Base-by-base conservation (phyloP, 2,113 vertebrate genomes). In the Naja naja region DNA sequence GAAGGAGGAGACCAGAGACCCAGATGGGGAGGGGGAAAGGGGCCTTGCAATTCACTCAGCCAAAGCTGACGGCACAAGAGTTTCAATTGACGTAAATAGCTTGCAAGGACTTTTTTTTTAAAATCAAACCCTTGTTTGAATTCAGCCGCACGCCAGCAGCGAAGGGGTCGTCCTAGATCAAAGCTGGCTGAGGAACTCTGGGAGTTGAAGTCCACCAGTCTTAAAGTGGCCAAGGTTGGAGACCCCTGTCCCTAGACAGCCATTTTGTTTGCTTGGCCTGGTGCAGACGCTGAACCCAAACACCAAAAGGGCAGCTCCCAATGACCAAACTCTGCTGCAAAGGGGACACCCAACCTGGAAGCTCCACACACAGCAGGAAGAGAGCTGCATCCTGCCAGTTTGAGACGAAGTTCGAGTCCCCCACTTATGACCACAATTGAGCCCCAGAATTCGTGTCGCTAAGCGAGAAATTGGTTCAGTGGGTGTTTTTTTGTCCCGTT, bases 301-400 rank as follows among this genome's bases (percentile, higher is more conserved):
- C 95, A 95, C 94, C 94, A 94, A 90, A 9, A 49, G 94, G 96
- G 95, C 94, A 96, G 93, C 94, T 93, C 88, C 94, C 0, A 94
- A 96, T 27, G 9, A 45, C 16, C 23, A 1, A 81, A 53, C 0
- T 4, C 11, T 43, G 22, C 69, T 9, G 1, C 30, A 43, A 53
- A 25, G 8, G 6, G 52, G 34, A 10, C n/a, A 43, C 23, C 54
- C 3, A 27, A 54, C 16, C 39, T 7, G 6, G 30, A 64, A 49
- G 47, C 47, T 20, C 14, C 43, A 2, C 43, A 2, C 43, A 6
- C 0, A 60, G 2, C 2, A n/a, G 18, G 64, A 23, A 49, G 7
- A n/a, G 45, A 90, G 6, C 8, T 49, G 14, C 20, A 14, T 45
- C 49, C 64, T 16, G 30, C 25, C 1, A 1, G 56, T 45, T 9